Evolutionary conservation across 2,888 invertebrate genomes (phyloP), one percentile per base, ranked within the genome.

Genomic region (Xanthostigma xanthostigma): DNA sequence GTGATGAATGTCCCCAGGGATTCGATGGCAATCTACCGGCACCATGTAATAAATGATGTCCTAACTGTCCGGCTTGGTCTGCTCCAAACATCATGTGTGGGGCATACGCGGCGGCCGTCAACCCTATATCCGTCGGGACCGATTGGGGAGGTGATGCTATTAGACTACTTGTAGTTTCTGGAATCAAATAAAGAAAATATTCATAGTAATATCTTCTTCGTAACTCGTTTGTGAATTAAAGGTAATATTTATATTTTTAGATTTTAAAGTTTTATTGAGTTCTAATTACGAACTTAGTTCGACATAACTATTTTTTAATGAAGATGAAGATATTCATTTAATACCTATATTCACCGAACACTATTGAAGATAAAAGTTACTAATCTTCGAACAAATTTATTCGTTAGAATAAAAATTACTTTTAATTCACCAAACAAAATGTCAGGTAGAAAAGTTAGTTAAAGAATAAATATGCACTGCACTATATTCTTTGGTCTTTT

Each of bases 121-220:
- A 49, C 11, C 50, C 50, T 42, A 46, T 45, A 38, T 50, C 48
- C 12, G 48, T 33, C 9, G 36, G 48, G 27, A 37, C 34, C 4
- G 36, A 36, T 38, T 17, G 11, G 11, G 50, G 49, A 12, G 50
- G 43, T 14, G 50, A 46, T 14, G 52, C 50, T 42, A 52, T 33
- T n/a, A 52, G 42, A 42, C 49, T 52, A 43, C 44, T 49, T n/a
- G 48, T 46, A 34, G 50, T 48, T 41, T 48, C 52, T 52, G 36
- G 1, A 49, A 50, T 13, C 36, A 14, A 47, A 33, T 10, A 48
- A 42, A 42, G 9, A 13, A 42, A 27, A 42, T 17, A 2, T 12
- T 2, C n/a, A n/a, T n/a, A n/a, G n/a, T n/a, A n/a, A 17, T 10
- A 27, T 27, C 12, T 33, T 42, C 12, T 9, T 27, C 42, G 11